Conservation (phyloP, 2,888 invertebrate species). For the Eurytoma adleriae region DNA sequence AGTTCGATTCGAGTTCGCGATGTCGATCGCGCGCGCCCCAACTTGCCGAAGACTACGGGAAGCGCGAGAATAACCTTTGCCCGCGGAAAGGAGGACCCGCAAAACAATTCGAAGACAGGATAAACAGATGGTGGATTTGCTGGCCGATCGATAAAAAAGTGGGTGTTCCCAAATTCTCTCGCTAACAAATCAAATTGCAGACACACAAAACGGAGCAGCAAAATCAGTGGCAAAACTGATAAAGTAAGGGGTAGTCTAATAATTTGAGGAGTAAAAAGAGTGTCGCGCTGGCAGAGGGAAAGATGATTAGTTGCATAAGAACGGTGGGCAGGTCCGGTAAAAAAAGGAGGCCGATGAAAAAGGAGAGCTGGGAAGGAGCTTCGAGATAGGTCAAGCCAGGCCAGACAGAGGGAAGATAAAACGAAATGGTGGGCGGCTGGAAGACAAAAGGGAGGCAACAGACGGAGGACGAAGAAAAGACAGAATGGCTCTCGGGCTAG, state of each 20-base stretch:
- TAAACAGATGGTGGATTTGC: constrained; percentile 34
- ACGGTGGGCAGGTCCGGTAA: constrained; percentile 11
- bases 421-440: constrained; percentile 28
- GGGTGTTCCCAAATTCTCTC: too few species aligned
- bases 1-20: constrained; percentile 46
- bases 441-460: constrained; percentile 5
- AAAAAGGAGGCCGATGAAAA: constrained; percentile 4
- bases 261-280: constrained; percentile 2
- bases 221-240: too few species aligned
- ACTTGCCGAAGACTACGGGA: not conserved
- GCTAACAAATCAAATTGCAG: too few species aligned
- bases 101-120: constrained; percentile 29
- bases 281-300: not conserved
- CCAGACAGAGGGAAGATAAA: constrained; percentile 44
- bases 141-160: not conserved
- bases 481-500: constrained; percentile 54
- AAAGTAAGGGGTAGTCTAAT: constrained; percentile 11
- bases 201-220: too few species aligned
- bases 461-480: constrained; percentile 52
- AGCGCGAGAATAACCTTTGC: constrained; percentile 39
- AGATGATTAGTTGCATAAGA: constrained; percentile 31
- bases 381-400: constrained; percentile 49
- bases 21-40: not conserved
- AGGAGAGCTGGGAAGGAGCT: not conserved
- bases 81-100: constrained; percentile 14